Base-by-base conservation (phyloP, 2,113 vertebrate species). In the Gnathonemus echidnorhynchus region DNA sequence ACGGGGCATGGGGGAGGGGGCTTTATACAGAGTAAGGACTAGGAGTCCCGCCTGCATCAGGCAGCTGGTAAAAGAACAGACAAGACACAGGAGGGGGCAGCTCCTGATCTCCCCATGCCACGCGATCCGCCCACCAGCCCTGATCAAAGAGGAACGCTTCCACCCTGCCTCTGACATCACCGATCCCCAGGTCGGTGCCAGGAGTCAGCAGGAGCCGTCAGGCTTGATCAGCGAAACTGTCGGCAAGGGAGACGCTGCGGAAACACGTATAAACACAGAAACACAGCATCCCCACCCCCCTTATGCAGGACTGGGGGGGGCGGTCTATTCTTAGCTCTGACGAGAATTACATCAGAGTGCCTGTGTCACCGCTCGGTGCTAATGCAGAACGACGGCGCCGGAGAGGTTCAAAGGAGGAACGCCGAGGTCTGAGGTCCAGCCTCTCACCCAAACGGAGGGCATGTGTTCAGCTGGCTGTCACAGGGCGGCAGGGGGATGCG, bases 321-420 rank as follows among this genome's bases (percentile, higher is more conserved):
- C 10, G 52, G 49, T 89, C 90, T 91, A 92, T 91, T 89, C 50
- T 91, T 91, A 91, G 91, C 52, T 31, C 48, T 52, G 85, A 46
- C 49, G 39, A 50, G 53, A 86, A 88, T 88, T 90, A 83, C 35
- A 77, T 85, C 52, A 9, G 56, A 31, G 52, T 31, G 39, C 46
- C 62, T 80, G 52, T 88, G 88, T 89, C 84, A 27, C 66, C 27
- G 49, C 31, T 19, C 52, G 4, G 15, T 6, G 89, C 86, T 62
- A 27, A 74, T 39, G 45, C 90, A 5, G 50, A 13, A 48, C 66
- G 90, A 92, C 89, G 58, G 88, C 87, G 86, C 80, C 83, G 2
- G 62, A 66, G 74, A 49, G 86, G 2, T 24, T 46, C 90, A 66
- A 24, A 86, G 74, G 88, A 86, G 62, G 24, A 31, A 24, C 21